Percentiles rank a stretch among this genome's conserved stretches.
Conservation (phyloP, 2,888 invertebrate species). For the Tetragnatha montana region DNA sequence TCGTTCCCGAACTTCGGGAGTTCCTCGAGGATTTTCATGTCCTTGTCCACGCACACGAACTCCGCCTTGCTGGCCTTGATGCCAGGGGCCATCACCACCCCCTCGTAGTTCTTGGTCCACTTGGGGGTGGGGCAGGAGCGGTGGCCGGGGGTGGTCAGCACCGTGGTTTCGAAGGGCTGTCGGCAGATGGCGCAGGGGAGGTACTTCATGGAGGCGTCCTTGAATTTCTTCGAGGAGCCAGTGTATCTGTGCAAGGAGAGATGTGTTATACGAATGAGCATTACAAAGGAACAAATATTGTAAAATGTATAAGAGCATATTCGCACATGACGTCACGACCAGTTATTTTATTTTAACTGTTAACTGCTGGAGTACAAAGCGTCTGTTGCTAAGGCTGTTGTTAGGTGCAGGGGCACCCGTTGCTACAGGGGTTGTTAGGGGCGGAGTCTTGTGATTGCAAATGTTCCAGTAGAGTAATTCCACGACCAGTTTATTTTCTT, state of each 20-base stretch:
- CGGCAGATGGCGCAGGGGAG: slow-evolving; percentile 15
- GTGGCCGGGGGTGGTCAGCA: not conserved
- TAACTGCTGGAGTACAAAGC: no score
- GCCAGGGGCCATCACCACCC: slow-evolving; percentile 31
- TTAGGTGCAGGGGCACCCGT: no score
- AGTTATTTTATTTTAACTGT: no score
- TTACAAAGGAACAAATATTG: not conserved
- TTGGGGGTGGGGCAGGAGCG: not conserved
- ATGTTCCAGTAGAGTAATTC: no score
- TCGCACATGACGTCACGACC: no score
- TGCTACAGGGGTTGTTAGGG: no score
- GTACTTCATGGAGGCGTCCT: not conserved
- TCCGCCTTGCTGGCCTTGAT: not conserved
- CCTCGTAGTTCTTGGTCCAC: slow-evolving; percentile 25
- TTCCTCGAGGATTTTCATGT: not conserved
- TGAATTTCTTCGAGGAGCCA: not conserved
- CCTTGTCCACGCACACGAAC: slow-evolving; percentile 8
- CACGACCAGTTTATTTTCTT: no score
- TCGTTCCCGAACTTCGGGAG: not conserved
- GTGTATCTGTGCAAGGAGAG: not conserved
- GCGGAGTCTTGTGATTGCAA: no score
- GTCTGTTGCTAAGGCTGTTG: no score
- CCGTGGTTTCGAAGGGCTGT: not conserved
- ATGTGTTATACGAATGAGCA: no score
- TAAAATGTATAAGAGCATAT: no score